Evolutionary conservation across 1,140 invertebrate species (phyloP), one percentile per base, ranked within the genome.

Genomic region (Venustaconcha ellipsiformis): DNA sequence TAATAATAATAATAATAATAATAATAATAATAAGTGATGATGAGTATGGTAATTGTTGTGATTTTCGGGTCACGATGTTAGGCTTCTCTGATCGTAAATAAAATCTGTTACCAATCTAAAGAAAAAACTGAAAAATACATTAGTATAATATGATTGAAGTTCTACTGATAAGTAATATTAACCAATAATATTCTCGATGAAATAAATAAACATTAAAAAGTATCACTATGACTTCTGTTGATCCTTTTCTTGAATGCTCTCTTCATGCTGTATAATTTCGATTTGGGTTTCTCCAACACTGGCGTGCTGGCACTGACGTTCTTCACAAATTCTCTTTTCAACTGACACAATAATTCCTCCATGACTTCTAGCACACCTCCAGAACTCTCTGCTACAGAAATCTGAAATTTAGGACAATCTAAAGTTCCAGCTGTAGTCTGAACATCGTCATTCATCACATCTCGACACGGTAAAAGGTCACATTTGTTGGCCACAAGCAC

Each of bases 221-320:
- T 87, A 67, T 87, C 86, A 74, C 86, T 87, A 59, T 83, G 77
- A 59, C 84, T 87, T 17, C 86, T 63, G 30, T 83, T 83, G 17
- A 87, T 85, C 62, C 86, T 65, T 74, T 87, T 87, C 78, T 87
- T 87, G 55, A 87, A 83, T 30, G 83, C 86, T 68, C 84, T 84
- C 77, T 84, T 86, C 82, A 87, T 86, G 68, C 83, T 85, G 73
- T 83, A 85, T 6, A 87, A 76, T 71, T 85, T 81, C 15, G 86
- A 87, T 63, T 75, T 75, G 11, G 85, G 81, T 72, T 87, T 84
- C 59, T 83, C 72, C 57, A 63, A 72, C 26, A 23, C 64, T 57
- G 58, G 55, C 5, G 76, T 64, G 1, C 64, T 67, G 30, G 78
- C 37, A 20, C 78, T 82, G 15, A 82, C 64, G 62, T 55, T 76